Base-by-base conservation (phyloP, 2,888 invertebrate species). In the Scaeva pyrastri region DNA sequence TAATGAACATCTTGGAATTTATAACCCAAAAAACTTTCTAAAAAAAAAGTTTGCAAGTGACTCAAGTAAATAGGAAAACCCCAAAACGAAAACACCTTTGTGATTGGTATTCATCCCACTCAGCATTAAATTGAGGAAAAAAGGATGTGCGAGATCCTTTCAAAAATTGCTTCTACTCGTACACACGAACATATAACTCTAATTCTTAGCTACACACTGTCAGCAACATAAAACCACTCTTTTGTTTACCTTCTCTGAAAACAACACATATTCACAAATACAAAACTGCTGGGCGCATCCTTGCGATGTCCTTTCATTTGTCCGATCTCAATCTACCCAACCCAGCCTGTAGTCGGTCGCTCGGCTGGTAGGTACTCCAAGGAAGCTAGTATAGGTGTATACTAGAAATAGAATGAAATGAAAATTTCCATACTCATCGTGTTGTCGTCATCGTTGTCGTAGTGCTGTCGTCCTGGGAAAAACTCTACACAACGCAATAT, bases 171-270 rank as follows among this genome's bases (percentile, higher is more conserved):
- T 52, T 14, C 56, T 41, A n/a, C n/a, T n/a, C n/a, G n/a, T n/a
- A n/a, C n/a, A n/a, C n/a, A n/a, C n/a, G n/a, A n/a, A n/a, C n/a
- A n/a, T n/a, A 58, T 74, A 84, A 82, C 72, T 82, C 58, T 66
- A 39, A 66, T 45, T 45, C 75, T 31, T 26, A 75, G 75, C 79
- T 79, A 31, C 31, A 52, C 71, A 66, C 75, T 79, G 84, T 84
- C 84, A 84, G 84, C 84, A 75, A 45, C 84, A 84, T 72, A 41
- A 43, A 72, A 70, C 56, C 64, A 64, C 48, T 52, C 71, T 55
- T 78, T 84, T 75, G 84, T 84, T 79, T 84, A 79, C 83, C 71
- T 78, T 74, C 26, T 43, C 19, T 50, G 58, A 79, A 79, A 84
- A 21, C 52, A 23, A 64, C 8, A 56, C 8, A 39, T 60, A 39